Conservation (phyloP, 2,113 vertebrate species). For the Peromyscus polionotus region DNA sequence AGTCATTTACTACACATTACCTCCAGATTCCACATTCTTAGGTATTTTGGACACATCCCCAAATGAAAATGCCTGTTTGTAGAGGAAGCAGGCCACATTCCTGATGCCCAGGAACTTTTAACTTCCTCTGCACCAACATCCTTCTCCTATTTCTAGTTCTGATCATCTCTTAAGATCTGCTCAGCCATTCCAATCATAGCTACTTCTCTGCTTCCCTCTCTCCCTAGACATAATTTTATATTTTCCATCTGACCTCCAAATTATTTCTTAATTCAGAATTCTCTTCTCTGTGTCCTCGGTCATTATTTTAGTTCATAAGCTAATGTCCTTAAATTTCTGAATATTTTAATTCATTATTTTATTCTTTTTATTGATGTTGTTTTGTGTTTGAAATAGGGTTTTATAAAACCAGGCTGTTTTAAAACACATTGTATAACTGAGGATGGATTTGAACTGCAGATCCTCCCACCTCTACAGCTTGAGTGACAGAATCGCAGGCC, state of each 20-base stretch:
- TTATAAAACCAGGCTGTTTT: not conserved
- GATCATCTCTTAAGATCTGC: not conserved
- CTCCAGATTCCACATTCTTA: not conserved
- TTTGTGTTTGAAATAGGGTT: not conserved
- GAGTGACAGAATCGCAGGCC: not conserved
- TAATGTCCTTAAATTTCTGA: not conserved
- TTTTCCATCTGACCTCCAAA: not conserved
- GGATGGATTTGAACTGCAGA: not conserved
- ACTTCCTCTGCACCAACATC: not conserved
- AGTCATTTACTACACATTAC: rapidly evolving
- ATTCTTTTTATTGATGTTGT: not conserved
- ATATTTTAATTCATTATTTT: not conserved
- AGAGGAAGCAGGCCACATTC: not conserved
- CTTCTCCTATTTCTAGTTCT: not conserved
- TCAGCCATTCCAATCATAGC: not conserved
- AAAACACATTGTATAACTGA: not conserved
- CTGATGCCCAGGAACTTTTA: not conserved
- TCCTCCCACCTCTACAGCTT: too few species aligned
- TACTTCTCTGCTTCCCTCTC: not conserved
- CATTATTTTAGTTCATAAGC: not conserved
- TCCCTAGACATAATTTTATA: not conserved
- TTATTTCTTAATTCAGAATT: not conserved
- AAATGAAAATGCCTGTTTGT: not conserved
- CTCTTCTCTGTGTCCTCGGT: not conserved
- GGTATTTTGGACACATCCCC: not conserved